Base-by-base conservation (phyloP, 2,797 vertebrate species). In the Eulemur albifrons region DNA sequence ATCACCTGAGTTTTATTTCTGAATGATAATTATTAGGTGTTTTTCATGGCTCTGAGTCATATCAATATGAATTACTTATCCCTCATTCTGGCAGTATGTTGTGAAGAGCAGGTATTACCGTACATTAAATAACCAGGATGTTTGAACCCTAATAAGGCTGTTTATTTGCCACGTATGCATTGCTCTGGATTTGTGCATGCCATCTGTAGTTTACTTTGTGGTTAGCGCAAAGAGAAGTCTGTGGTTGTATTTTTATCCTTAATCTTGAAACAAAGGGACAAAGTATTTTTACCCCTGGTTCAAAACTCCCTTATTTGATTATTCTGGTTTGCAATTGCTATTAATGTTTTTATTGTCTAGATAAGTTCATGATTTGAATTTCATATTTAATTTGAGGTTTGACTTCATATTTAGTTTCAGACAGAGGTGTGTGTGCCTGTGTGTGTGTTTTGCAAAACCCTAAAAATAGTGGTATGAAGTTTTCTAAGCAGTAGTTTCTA, bases 121-220 rank as follows among this genome's bases (percentile, higher is more conserved):
- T 48, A 38, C 52, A 90, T 97, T 65, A 93, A 12, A 77, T 50
- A 63, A 96, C 96, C 96, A 97, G 97, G 97, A 95, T 93, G 11
- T 89, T 97, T 93, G 89, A 91, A 88, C 96, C 94, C 72, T 38
- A 17, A 72, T 69, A 69, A 94, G 91, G 84, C 96, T 98, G 83
- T 97, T 92, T 96, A 91, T 91, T 97, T 98, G 98, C 96, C 97
- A 98, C 82, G 77, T 98, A 96, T 86, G 86, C 97, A 54, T 57
- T 95, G 88, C 80, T 67, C 88, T 40, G 76, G 67, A 75, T 92
- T 97, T 96, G 96, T 65, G 82, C 96, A 98, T 93, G 97, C 92
- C 96, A 94, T 90, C 93, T 96, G 94, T 57, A 86, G 43, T 95
- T 83, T 40, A 72, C 94, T 97, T 84, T 96, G 92, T 98, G 97